A percentile compares a stretch with the other conserved stretches of the same genome.
Conservation (phyloP, 2,797 vertebrate genomes). For the Tragelaphus eurycerus region DNA sequence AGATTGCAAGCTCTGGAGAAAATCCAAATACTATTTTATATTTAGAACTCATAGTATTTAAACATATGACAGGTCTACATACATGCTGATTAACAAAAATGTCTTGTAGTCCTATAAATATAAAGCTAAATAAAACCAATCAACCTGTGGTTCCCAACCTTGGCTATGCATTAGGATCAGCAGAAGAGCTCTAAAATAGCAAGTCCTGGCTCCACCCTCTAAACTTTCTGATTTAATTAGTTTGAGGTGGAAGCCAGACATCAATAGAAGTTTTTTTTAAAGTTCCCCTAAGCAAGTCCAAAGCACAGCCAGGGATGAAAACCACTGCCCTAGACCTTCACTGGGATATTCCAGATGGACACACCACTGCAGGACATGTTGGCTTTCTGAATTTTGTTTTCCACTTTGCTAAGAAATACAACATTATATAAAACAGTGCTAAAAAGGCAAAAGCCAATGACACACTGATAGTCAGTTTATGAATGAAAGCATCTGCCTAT, state of each 20-base stretch:
- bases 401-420: constrained; percentile 24
- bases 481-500: constrained; percentile 8
- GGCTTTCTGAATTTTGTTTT: constrained; percentile 26
- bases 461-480: background rate
- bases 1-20: constrained; percentile 15
- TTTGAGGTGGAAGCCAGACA: background rate
- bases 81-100: background rate
- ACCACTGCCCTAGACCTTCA: background rate
- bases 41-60: background rate
- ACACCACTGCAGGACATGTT: background rate
- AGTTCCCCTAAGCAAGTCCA: background rate
- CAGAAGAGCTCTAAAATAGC: constrained; percentile 14
- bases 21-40: constrained; percentile 19
- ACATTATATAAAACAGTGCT: background rate
- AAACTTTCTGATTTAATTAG: background rate
- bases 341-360: background rate
- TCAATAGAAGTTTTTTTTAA: background rate
- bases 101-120: background rate
- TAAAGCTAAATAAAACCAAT: background rate
- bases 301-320: background rate
- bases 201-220: background rate
- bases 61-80: background rate
- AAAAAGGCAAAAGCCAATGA: background rate
- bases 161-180: constrained; percentile 19
- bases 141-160: background rate